Base-by-base conservation (phyloP, 2,113 vertebrate species). In the Ivindomyrus marchei region DNA sequence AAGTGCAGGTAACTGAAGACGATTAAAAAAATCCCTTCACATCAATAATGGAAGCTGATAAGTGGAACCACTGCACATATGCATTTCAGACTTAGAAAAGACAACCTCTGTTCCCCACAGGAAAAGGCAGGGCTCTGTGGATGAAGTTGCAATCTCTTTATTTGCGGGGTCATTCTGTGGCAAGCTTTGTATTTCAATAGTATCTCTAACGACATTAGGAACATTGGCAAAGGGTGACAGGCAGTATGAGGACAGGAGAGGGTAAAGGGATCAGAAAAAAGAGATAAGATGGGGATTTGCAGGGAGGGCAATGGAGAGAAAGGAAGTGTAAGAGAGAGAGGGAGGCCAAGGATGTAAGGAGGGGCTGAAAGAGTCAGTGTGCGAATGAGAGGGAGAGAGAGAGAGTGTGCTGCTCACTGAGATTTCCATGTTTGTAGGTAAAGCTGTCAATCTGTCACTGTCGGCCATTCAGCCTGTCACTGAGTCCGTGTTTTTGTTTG, bases 121-220 rank as follows among this genome's bases (percentile, higher is more conserved):
- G 74, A 80, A 70, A 80, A 80, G 74, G 74, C 74, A 80, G 31
- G 36, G 74, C 83, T 85, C 39, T 90, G 87, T 85, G 56, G 70
- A 56, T 90, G 45, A 88, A 70, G 42, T 52, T 46, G 87, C 74
- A 49, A 91, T 91, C 46, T 92, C 31, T 94, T 94, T 94, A 94
- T 93, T 94, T 85, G 87, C 83, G 62, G 50, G 77, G 27, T 46
- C 36, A 52, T 89, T 90, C 46, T 88, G 90, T 88, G 66, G 88
- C 87, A 90, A 92, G 91, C 53, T 87, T 86, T 52, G 66, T 47
- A 90, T 91, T 90, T 90, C 91, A 89, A 89, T 90, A 88, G 74
- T 88, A 87, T 90, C 31, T 89, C 89, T 89, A 89, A 92, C 90
- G 80, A 92, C 85, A 91, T 66, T 74, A 45, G 80, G n/a, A 45